Percentiles rank a stretch among this genome's conserved stretches.
phyloP scores from a whole-genome alignment of 2,797 vertebrate species.

The Spea hammondii region DNA sequence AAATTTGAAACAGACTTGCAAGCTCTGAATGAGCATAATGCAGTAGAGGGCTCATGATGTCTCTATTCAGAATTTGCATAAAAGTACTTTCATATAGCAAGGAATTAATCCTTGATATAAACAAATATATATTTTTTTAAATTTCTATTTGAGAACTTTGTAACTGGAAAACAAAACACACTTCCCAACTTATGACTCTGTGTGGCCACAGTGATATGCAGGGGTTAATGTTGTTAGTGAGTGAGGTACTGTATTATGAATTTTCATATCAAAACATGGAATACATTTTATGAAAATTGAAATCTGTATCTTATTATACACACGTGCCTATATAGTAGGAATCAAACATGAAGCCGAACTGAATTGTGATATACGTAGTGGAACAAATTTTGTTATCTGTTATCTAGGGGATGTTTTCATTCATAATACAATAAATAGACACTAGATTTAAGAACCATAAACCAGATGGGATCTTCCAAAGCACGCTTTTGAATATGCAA shows the following conservation, averaged over 20 bases:
- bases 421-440: conserved; percentile 13
- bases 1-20: no score
- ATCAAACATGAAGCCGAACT: not conserved
- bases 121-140: no score
- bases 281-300: not conserved
- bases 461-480: conserved; percentile 14
- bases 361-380: conserved; percentile 17
- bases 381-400: conserved; percentile 23
- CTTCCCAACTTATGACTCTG: no score
- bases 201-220: no score
- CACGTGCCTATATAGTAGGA: conserved; percentile 15
- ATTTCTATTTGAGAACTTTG: no score
- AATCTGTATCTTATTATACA: conserved; percentile 13
- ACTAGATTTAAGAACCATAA: not conserved
- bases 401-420: conserved; percentile 22
- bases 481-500: not conserved
- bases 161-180: no score
- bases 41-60: no score
- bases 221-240: no score
- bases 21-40: no score
- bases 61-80: no score
- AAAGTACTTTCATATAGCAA: no score
- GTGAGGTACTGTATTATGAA: not conserved
- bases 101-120: no score
- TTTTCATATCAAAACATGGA: not conserved